Percentiles rank a stretch among this genome's conserved stretches.
Conservation (phyloP, 2,888 invertebrate species). For the Drosophila anomalipes region DNA sequence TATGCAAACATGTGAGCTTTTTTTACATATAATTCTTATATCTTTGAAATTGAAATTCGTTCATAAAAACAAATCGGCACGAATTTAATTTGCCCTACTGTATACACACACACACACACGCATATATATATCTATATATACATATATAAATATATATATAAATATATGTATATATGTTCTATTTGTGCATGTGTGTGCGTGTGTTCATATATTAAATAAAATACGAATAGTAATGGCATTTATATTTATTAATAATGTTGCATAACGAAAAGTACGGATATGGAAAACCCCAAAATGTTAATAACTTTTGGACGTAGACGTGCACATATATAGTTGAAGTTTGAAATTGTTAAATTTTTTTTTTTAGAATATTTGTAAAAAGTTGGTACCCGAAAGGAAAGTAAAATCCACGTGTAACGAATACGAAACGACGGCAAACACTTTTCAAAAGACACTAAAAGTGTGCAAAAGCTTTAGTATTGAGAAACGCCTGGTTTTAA, state of each 20-base stretch:
- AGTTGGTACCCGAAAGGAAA: conserved; percentile 62
- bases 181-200: background rate
- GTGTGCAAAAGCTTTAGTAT: conserved; percentile 75
- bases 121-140: background rate
- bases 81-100: conserved; percentile 21
- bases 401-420: conserved; percentile 64
- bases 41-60: conserved; percentile 32
- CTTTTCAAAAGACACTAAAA: conserved; percentile 82
- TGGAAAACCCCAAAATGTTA: conserved; percentile 13
- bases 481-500: conserved; percentile 75
- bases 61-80: conserved; percentile 30
- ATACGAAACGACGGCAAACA: conserved; percentile 83
- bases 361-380: conserved; percentile 10
- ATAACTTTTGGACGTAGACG: conserved; percentile 1
- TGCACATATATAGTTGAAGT: background rate
- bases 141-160: background rate
- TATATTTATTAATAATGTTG: conserved; percentile 57
- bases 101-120: conserved; percentile 4
- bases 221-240: conserved; percentile 17
- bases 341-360: conserved; percentile 1
- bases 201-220: conserved; percentile 28
- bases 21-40: conserved; percentile 22
- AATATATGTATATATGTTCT: background rate
- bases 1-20: conserved; percentile 3
- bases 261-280: conserved; percentile 56